Evolutionary conservation across 2,797 vertebrate species (phyloP).

Genomic region (Coendou prehensilis): DNA sequence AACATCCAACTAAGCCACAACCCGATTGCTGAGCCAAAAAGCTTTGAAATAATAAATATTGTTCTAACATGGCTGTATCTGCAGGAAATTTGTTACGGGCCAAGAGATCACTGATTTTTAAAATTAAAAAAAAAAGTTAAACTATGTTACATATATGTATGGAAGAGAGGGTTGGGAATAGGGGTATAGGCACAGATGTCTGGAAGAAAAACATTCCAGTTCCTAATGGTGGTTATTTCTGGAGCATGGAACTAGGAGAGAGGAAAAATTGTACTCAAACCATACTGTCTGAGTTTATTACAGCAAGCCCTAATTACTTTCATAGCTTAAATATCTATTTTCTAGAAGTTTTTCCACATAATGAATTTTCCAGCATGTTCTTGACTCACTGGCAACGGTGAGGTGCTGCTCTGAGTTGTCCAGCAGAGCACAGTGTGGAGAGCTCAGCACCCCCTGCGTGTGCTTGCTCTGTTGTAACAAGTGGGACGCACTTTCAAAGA

Average conservation of each 20-base stretch:
- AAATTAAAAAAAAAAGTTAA: background rate
- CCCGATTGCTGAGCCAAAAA: background rate
- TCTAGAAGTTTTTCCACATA: conserved; percentile 29
- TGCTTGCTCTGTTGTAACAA: background rate
- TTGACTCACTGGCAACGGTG: background rate
- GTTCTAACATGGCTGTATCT: background rate
- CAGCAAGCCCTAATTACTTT: background rate
- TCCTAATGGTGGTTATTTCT: background rate
- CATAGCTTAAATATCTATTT: background rate
- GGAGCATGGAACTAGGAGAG: background rate
- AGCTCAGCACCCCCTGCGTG: background rate
- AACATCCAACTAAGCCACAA: background rate
- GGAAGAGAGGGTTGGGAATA: background rate
- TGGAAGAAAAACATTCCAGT: background rate
- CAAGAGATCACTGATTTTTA: background rate
- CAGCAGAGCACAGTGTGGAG: background rate
- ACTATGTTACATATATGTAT: background rate
- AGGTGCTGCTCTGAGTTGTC: background rate
- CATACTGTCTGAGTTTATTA: conserved; percentile 21
- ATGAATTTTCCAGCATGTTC: background rate
- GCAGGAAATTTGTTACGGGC: background rate
- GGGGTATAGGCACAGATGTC: background rate
- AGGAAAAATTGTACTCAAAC: background rate
- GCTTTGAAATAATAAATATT: background rate
- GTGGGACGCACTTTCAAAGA: background rate